Base-by-base conservation (phyloP, 2,113 vertebrate species). In the Pelmatolapia mariae region DNA sequence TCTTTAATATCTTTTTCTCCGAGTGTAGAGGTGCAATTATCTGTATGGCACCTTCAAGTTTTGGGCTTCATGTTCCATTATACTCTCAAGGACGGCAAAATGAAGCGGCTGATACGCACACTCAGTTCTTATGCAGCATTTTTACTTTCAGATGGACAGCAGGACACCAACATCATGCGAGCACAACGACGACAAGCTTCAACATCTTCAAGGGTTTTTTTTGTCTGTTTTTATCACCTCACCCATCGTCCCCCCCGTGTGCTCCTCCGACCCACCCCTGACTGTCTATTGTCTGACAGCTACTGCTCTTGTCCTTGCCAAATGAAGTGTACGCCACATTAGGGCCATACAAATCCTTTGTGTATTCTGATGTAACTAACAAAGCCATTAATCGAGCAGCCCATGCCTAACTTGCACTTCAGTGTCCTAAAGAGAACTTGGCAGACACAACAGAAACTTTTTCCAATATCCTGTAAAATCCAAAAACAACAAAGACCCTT, bases 301-400 rank as follows among this genome's bases (percentile, higher is more conserved):
- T 63, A 24, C 73, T 33, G 80, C 45, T 93, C 92, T 95, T 95
- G 95, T 93, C 88, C 90, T 61, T 84, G 95, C 87, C 87, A 88
- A 94, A 91, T 91, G 87, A 93, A 93, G 91, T 90, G 93, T 45
- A 78, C 83, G 12, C 8, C 13, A 87, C 45, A 94, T 93, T 91
- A 85, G 57, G 87, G 91, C 59, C 89, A 85, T 78, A 83, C 92
- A 61, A 85, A 92, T 87, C 82, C 80, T 81, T 80, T 89, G 86
- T 92, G 87, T 89, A 13, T 84, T 86, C 76, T 8, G 22, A 84
- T 73, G 73, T 40, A 89, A 76, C 61, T 5, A 71, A 91, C 86
- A 91, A 84, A 13, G 84, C 73, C 79, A 54, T 52, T 19, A 73
- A 22, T 11, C 16, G 81, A 80, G 78, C n/a, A 22, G 10, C 33